Percentiles rank a stretch among this genome's conserved stretches.
These are phyloP conservation scores for Alcedo quadribrachys DNA, from an alignment of 2,797 vertebrate genomes.

Conservation along the genomic window DNA sequence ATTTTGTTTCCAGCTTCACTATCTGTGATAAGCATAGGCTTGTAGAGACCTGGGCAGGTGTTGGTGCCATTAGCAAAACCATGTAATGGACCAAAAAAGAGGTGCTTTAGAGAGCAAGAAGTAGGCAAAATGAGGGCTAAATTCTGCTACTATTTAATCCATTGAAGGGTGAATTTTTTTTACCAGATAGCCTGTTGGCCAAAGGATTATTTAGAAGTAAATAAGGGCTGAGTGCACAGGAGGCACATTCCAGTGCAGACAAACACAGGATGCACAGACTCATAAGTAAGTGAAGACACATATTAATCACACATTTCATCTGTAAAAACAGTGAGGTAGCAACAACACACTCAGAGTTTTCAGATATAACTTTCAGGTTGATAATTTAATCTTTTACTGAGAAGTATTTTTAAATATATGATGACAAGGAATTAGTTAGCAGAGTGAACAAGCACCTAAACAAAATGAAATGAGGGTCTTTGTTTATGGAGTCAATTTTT, in stretches of 20 bases:
- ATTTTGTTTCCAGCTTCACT: conserved; percentile 3
- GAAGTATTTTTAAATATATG: background rate
- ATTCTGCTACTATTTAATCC: background rate
- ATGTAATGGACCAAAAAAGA: background rate
- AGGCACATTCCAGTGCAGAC: background rate
- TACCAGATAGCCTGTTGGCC: background rate
- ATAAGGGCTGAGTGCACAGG: background rate
- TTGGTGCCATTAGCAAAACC: background rate
- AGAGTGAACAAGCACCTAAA: background rate
- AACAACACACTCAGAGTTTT: background rate
- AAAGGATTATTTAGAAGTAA: background rate
- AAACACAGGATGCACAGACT: background rate
- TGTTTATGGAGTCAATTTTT: background rate
- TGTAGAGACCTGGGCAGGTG: background rate
- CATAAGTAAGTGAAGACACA: background rate
- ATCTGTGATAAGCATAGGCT: background rate
- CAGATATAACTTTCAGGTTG: background rate
- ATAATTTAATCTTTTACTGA: background rate
- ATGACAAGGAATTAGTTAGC: background rate
- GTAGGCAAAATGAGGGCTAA: background rate
- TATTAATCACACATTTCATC: background rate
- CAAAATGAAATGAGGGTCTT: background rate
- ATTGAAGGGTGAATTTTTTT: background rate
- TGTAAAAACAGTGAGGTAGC: background rate
- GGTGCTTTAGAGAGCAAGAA: background rate